phyloP scores from a whole-genome alignment of 2,113 vertebrate species.

The Archocentrus centrarchus region DNA sequence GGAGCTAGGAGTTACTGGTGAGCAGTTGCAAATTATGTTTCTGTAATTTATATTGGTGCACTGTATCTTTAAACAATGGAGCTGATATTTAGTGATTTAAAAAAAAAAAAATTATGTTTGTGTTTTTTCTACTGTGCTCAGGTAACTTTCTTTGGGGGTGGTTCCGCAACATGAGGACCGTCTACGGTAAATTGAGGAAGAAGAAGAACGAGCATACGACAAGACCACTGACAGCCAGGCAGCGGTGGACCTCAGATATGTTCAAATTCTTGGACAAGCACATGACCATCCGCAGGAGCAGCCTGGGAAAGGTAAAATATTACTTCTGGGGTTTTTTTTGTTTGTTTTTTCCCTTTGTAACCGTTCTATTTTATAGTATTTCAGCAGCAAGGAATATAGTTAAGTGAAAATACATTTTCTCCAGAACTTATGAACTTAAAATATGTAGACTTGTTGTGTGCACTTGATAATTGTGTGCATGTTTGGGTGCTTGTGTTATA shows the following conservation, averaged over 20 bases:
- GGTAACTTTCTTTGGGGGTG: constrained; percentile 10
- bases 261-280: constrained; percentile 16
- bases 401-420: neutral
- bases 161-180: constrained; percentile 5
- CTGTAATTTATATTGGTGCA: neutral
- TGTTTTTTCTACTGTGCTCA: neutral
- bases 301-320: neutral
- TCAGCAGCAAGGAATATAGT: neutral
- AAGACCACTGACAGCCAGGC: neutral
- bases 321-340: neutral
- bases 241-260: constrained; percentile 13
- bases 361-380: neutral
- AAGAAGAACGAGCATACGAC: neutral
- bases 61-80: neutral
- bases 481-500: neutral
- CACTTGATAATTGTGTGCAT: neutral
- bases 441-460: neutral
- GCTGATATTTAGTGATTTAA: too few relatives aligned
- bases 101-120: neutral
- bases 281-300: constrained; percentile 7
- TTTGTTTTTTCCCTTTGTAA: neutral
- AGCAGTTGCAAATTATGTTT: neutral
- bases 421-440: neutral
- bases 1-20: constrained; percentile 15
- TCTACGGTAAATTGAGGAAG: neutral